These are phyloP conservation scores for Pipa parva DNA, from an alignment of 2,113 vertebrate species.

Conservation along the genomic window DNA sequence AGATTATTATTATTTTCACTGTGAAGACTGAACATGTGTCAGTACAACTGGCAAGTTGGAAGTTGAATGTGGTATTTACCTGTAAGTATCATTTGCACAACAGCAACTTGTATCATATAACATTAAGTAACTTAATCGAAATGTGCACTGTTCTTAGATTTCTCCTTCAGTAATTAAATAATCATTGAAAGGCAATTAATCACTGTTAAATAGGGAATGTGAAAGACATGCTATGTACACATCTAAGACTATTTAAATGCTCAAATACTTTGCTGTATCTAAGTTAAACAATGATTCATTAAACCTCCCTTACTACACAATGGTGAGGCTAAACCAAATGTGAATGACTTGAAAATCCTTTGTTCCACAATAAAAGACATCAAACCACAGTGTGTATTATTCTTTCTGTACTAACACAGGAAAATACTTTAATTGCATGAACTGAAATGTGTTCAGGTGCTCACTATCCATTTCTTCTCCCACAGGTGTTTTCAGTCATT, in stretches of 20 bases:
- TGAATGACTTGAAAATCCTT: constrained; percentile 79
- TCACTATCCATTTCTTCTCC: constrained; percentile 59
- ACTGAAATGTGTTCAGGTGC: constrained; percentile 76
- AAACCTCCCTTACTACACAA: constrained; percentile 77
- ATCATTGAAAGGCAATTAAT: constrained; percentile 74
- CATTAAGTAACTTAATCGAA: constrained; percentile 66
- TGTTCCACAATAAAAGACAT: constrained; percentile 78
- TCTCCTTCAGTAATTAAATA: constrained; percentile 69
- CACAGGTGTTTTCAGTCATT: constrained; percentile 66
- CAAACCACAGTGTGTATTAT: constrained; percentile 72
- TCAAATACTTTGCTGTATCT: constrained; percentile 77
- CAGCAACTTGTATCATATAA: constrained; percentile 48
- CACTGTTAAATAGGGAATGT: constrained; percentile 67
- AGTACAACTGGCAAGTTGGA: neutral
- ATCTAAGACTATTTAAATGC: constrained; percentile 69
- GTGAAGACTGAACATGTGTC: too few relatives aligned
- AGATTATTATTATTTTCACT: too few relatives aligned
- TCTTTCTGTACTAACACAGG: constrained; percentile 67
- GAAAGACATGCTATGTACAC: constrained; percentile 66
- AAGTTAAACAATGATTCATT: constrained; percentile 91
- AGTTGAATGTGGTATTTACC: constrained; percentile 15
- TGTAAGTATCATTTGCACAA: constrained; percentile 38
- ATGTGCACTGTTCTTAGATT: constrained; percentile 63
- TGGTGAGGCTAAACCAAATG: constrained; percentile 70
- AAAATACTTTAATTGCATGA: constrained; percentile 72